Percentiles rank a stretch among this genome's conserved stretches.
Evolutionary conservation across 2,888 invertebrate species (phyloP).

Genomic region (Coremacera marginata): DNA sequence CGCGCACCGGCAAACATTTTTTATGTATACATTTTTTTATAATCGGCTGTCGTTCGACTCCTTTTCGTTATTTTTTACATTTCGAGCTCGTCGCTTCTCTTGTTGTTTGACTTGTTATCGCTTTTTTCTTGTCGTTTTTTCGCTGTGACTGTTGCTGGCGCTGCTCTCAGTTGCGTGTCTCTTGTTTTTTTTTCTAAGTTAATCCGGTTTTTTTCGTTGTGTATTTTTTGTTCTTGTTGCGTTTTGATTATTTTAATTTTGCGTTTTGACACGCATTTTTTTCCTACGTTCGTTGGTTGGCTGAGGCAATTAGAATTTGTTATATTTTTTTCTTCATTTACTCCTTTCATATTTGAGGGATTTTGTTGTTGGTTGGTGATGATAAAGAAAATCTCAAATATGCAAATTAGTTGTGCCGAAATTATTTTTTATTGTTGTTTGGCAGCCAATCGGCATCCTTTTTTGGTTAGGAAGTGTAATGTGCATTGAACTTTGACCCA

Average conservation of each 20-base stretch:
- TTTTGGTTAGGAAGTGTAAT: background rate
- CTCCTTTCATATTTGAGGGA: background rate
- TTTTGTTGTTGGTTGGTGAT: background rate
- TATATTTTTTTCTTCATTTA: background rate
- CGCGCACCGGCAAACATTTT: slow-evolving; percentile 34
- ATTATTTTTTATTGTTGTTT: background rate
- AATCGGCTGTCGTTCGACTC: background rate
- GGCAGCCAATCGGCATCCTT: slow-evolving; percentile 19
- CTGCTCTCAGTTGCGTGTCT: slow-evolving; percentile 21
- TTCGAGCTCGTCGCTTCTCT: background rate
- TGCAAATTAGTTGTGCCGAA: slow-evolving; percentile 11
- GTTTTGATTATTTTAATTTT: slow-evolving; percentile 25
- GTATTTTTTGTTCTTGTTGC: slow-evolving; percentile 1
- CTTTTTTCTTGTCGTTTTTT: slow-evolving; percentile 2
- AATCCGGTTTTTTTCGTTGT: slow-evolving; percentile 20
- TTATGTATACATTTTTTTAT: slow-evolving; percentile 12
- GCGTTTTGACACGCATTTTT: slow-evolving; percentile 31
- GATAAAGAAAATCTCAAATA: background rate
- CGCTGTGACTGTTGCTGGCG: slow-evolving; percentile 9
- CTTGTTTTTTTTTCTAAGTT: slow-evolving; percentile 12
- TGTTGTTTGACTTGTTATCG: slow-evolving; percentile 21
- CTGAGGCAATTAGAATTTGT: background rate
- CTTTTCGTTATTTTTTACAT: background rate
- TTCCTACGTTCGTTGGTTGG: slow-evolving; percentile 5
- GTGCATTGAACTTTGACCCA: slow-evolving; percentile 31